Evolutionary conservation across 2,113 vertebrate species (phyloP).

Genomic region (Stegostoma tigrinum): DNA sequence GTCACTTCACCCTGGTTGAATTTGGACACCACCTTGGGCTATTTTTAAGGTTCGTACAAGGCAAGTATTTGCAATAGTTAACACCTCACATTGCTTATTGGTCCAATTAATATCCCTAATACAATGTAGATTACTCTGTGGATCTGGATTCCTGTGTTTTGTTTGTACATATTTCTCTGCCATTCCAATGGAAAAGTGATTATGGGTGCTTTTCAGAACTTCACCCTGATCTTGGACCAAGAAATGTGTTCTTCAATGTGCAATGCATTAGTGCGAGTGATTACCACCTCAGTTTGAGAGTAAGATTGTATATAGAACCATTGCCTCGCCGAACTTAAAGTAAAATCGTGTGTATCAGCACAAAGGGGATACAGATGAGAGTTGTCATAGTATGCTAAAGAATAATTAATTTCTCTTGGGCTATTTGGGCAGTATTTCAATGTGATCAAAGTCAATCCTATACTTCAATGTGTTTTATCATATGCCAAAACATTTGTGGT

Average conservation of each 20-base stretch:
- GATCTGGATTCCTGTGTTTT: neutral
- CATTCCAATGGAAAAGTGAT: neutral
- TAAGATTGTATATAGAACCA: neutral
- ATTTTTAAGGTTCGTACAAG: neutral
- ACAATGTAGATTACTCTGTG: too few species aligned
- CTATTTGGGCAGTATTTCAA: neutral
- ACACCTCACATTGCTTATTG: neutral
- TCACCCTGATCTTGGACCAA: constrained; percentile 15
- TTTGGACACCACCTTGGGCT: neutral
- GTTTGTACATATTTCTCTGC: neutral
- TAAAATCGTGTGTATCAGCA: neutral
- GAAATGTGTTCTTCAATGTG: neutral
- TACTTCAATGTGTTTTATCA: neutral
- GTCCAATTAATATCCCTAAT: neutral
- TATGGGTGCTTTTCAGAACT: neutral
- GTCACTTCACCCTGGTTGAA: neutral
- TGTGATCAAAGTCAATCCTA: neutral
- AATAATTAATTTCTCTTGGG: neutral
- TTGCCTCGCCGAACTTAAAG: neutral
- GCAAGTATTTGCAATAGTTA: neutral
- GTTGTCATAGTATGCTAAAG: constrained; percentile 7
- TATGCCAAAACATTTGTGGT: neutral
- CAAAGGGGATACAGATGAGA: neutral
- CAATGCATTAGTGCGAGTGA: neutral
- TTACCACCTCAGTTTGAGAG: neutral